Percentiles rank a stretch among this genome's conserved stretches.
Conservation (phyloP, 1,140 invertebrate genomes). For the Drosophila setifemur region DNA sequence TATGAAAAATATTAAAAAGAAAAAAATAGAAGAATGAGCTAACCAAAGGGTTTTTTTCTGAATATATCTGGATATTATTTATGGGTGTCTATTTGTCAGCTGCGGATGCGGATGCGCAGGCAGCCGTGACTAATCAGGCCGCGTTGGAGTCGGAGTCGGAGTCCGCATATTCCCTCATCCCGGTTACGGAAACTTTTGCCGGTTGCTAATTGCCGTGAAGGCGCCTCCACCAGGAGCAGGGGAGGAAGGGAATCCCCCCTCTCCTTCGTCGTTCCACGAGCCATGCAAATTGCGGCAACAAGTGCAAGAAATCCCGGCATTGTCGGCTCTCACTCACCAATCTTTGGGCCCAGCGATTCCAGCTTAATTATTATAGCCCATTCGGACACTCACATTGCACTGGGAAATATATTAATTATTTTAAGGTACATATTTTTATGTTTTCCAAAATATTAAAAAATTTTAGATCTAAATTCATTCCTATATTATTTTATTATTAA, state of each 20-base stretch:
- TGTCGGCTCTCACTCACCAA: constrained; percentile 11
- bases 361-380: constrained; percentile 75
- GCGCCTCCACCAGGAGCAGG: constrained; percentile 51
- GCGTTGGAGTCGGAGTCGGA: constrained; percentile 18
- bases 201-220: constrained; percentile 76
- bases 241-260: not conserved
- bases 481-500: no score
- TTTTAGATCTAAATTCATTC: no score
- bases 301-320: constrained; percentile 56
- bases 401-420: not conserved
- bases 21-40: constrained; percentile 26
- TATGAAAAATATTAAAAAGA: constrained; percentile 25
- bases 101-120: constrained; percentile 49
- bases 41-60: constrained; percentile 30
- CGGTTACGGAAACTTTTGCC: constrained; percentile 54
- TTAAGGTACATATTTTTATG: no score
- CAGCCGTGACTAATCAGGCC: constrained; percentile 73
- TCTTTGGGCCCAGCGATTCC: constrained; percentile 22
- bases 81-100: constrained; percentile 71
- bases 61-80: constrained; percentile 57
- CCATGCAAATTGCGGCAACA: constrained; percentile 75
- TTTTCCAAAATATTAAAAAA: no score
- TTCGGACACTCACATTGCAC: constrained; percentile 31
- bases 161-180: not conserved
- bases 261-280: not conserved